phyloP scores from a whole-genome alignment of 2,888 invertebrate genomes.

The Trilocha varians region DNA sequence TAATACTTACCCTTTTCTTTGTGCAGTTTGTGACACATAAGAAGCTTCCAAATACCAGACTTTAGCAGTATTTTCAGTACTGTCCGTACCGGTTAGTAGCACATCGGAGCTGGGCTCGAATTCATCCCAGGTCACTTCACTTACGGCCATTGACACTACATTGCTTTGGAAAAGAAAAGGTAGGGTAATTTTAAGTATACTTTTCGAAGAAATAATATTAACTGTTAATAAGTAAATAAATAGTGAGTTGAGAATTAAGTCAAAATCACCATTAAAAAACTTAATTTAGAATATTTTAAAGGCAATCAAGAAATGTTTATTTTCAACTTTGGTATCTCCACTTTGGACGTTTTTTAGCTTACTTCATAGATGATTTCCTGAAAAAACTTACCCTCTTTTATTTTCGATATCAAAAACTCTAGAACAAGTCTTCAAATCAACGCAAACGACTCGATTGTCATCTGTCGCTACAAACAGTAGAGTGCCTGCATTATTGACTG shows the following conservation, averaged over 20 bases:
- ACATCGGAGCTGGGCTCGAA: conserved; percentile 54
- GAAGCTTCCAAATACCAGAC: conserved; percentile 58
- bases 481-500: conserved; percentile 53
- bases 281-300: no score
- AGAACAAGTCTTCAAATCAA: conserved; percentile 50
- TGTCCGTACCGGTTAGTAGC: conserved; percentile 51
- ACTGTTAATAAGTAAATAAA: no score
- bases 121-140: conserved; percentile 51
- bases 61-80: conserved; percentile 51
- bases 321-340: no score
- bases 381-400: conserved; percentile 49
- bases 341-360: no score
- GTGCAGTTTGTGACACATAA: conserved; percentile 45
- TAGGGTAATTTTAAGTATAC: no score
- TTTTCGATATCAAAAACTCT: conserved; percentile 56
- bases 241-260: no score
- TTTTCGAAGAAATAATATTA: no score
- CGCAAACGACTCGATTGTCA: conserved; percentile 52
- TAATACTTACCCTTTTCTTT: conserved; percentile 44
- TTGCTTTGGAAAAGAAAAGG: conserved; percentile 29
- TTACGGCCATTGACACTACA: conserved; percentile 55
- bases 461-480: conserved; percentile 58
- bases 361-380: not conserved
- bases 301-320: no score
- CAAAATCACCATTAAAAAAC: no score